These are phyloP conservation scores for Nebria salina DNA, from an alignment of 2,888 invertebrate genomes.

Conservation along the genomic window DNA sequence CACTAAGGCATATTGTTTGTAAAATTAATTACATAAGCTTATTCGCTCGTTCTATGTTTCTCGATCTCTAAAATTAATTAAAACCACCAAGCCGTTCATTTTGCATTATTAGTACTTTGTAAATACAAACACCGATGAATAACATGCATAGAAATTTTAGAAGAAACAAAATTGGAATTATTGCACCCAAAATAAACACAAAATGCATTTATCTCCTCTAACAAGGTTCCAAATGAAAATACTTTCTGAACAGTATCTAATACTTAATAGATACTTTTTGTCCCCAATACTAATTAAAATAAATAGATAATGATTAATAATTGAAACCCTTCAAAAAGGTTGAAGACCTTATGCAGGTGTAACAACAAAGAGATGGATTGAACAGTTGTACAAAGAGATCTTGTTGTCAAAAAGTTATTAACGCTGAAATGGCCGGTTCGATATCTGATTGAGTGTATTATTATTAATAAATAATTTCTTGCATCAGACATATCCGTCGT, in stretches of 20 bases:
- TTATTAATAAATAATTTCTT: conserved; percentile 18
- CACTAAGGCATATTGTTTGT: neutral
- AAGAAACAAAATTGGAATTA: neutral
- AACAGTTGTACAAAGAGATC: no score
- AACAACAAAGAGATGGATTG: no score
- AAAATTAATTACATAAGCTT: neutral
- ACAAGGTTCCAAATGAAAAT: no score
- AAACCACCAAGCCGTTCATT: conserved; percentile 14
- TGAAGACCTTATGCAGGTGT: no score
- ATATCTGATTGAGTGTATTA: conserved; percentile 42
- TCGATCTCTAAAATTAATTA: conserved; percentile 12
- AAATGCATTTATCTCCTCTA: no score
- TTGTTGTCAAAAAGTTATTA: conserved; percentile 35
- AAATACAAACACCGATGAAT: neutral
- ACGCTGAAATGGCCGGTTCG: conserved; percentile 33
- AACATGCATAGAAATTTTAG: conserved; percentile 5
- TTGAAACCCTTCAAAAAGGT: no score
- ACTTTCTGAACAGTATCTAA: no score
- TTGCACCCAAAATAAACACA: no score
- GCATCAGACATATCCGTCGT: no score
- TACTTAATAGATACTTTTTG: no score
- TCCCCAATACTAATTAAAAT: no score
- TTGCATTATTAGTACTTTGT: conserved; percentile 9
- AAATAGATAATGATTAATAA: no score
- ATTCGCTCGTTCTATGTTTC: neutral